These are phyloP conservation scores for Oreotrochilus melanogaster DNA, from an alignment of 2,113 vertebrate species.

Conservation along the genomic window DNA sequence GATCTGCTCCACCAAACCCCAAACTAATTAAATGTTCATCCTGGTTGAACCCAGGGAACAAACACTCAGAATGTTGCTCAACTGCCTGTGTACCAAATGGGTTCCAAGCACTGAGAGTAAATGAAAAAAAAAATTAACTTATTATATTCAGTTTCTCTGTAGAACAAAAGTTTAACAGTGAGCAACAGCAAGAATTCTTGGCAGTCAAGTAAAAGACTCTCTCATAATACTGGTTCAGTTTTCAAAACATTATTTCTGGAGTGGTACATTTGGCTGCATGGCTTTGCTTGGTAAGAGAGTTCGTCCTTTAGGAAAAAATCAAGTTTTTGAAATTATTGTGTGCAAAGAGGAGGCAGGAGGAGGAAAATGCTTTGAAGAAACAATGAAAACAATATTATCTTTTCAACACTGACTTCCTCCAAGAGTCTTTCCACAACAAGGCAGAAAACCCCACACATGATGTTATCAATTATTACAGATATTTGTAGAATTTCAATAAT, in stretches of 20 bases:
- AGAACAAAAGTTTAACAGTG: conserved; percentile 63
- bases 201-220: conserved; percentile 52
- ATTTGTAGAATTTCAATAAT: conserved; percentile 36
- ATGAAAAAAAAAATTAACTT: conserved; percentile 38
- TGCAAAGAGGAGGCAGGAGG: not conserved
- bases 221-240: conserved; percentile 67
- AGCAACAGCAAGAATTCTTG: conserved; percentile 62
- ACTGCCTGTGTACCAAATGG: not conserved
- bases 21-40: not conserved
- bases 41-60: not conserved
- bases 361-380: conserved; percentile 52
- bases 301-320: conserved; percentile 72
- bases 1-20: not conserved
- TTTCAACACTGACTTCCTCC: conserved; percentile 49
- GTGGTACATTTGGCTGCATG: conserved; percentile 44
- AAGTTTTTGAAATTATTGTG: conserved; percentile 59
- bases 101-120: conserved; percentile 33
- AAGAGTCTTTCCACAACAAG: conserved; percentile 26
- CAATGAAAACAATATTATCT: conserved; percentile 59
- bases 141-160: conserved; percentile 28
- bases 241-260: conserved; percentile 77
- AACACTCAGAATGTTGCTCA: not conserved
- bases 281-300: conserved; percentile 62
- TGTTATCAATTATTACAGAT: conserved; percentile 5
- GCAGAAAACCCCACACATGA: not conserved